Base-by-base conservation (phyloP, 2,888 invertebrate species). In the Terebella lapidaria region DNA sequence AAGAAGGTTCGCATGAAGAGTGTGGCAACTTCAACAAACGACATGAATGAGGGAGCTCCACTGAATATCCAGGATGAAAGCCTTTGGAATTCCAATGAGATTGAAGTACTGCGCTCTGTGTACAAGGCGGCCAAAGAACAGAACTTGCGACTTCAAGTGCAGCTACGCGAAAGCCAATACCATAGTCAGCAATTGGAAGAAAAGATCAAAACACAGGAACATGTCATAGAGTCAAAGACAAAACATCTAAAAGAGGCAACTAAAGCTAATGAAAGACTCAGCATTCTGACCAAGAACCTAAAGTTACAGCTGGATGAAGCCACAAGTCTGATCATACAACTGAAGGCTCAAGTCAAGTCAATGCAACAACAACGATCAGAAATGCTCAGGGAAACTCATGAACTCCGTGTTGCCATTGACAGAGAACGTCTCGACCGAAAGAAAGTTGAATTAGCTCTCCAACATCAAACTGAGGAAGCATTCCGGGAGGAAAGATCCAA, bases 51-150 rank as follows among this genome's bases (percentile, higher is more conserved):
- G 15, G 49, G 5, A 15, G 10, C 5, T 24, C 22, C 22, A n/a
- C 18, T 24, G 24, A 24, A 49, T 5, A 49, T 22, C 22, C 62
- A 72, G 4, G 64, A 73, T 20, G 69, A 73, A 10, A 67, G 71
- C 55, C 71, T 77, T 15, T 77, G 76, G 76, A 68, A 72, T 57
- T 61, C 71, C 0, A 68, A 70, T 28, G 76, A 77, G 64, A 64
- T 77, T 1, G 61, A 63, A 5, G 70, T 73, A 4, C 61, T 77
- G 0, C 66, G 76, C 3, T 67, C 70, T 26, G 74, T 74, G 15
- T 74, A 70, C 58, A 73, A 70, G 60, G 61, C 71, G 5, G 69
- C 74, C 4, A 74, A 72, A 63, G 68, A 69, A 57, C 65, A 75
- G 58, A 74, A 71, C 47, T 63, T 64, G 3, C 68, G 70, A 59